phyloP scores from a whole-genome alignment of 2,797 vertebrate genomes.

The Sebastes wilsoni region DNA sequence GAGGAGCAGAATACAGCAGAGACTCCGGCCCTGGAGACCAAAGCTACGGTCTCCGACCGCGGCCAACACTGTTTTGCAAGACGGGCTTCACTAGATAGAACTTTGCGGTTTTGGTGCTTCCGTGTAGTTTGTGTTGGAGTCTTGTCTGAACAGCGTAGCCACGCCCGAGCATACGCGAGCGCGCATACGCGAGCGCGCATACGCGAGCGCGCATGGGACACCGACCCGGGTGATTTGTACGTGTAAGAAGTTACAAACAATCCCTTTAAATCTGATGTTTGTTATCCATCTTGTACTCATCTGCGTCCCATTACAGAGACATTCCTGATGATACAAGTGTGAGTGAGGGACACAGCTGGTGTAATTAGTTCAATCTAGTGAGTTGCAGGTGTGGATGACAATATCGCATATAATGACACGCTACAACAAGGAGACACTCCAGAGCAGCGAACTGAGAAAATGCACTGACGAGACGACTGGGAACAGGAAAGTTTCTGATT shows the following conservation, averaged over 20 bases:
- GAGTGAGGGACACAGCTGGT: conserved; percentile 11
- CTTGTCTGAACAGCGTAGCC: too few species aligned
- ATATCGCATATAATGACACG: conserved; percentile 45
- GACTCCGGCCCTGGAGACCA: too few species aligned
- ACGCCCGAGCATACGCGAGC: fast-evolving
- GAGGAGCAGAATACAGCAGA: too few species aligned
- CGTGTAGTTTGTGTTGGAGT: too few species aligned
- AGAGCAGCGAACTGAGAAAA: conserved; percentile 31
- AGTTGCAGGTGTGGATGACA: conserved; percentile 40
- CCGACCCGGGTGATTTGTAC: too few species aligned
- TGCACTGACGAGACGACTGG: conserved; percentile 26
- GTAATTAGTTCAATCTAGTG: conserved; percentile 38
- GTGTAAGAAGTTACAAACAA: background rate
- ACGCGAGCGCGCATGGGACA: too few species aligned
- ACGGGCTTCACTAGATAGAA: too few species aligned
- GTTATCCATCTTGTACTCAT: background rate
- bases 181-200: too few species aligned
- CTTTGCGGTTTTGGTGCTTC: too few species aligned
- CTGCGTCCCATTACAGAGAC: conserved; percentile 1
- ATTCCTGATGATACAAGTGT: background rate
- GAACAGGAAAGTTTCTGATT: conserved; percentile 36
- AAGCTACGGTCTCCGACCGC: too few species aligned
- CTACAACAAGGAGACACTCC: background rate
- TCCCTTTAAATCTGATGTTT: background rate
- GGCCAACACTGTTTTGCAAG: too few species aligned